Percentiles rank a stretch among this genome's conserved stretches.
Evolutionary conservation across 2,888 invertebrate genomes (phyloP).

Genomic region (Chloroclystis v-ata): DNA sequence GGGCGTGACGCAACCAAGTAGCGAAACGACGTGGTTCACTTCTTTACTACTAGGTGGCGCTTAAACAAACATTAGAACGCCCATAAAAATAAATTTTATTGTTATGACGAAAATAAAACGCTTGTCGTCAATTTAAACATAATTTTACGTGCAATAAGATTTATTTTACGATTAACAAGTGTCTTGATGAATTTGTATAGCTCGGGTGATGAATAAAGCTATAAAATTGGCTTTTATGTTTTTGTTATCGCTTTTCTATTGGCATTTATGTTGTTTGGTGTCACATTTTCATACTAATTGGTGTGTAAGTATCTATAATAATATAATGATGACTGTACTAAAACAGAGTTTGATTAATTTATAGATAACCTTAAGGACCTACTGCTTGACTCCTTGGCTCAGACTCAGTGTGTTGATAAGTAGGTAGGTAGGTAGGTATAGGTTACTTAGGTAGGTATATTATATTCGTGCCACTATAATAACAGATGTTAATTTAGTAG

Average conservation of each 20-base stretch:
- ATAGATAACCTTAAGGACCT: conserved; percentile 38
- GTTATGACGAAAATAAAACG: conserved; percentile 79
- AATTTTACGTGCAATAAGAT: conserved; percentile 77
- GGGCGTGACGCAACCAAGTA: conserved; percentile 51
- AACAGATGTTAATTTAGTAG: too few species aligned
- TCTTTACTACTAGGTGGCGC: conserved; percentile 60
- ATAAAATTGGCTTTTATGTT: conserved; percentile 71
- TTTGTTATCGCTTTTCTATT: conserved; percentile 69
- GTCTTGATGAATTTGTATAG: conserved; percentile 76
- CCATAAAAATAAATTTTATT: conserved; percentile 79
- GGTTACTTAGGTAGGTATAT: too few species aligned
- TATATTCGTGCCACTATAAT: too few species aligned
- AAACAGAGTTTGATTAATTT: conserved; percentile 46
- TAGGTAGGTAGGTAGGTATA: not conserved
- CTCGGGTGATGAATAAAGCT: conserved; percentile 73
- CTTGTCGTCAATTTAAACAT: conserved; percentile 78
- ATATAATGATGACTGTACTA: conserved; percentile 51
- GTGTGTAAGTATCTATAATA: conserved; percentile 42
- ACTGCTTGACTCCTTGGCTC: not conserved
- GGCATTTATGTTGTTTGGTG: conserved; percentile 55
- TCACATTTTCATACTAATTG: conserved; percentile 45
- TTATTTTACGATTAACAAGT: conserved; percentile 78
- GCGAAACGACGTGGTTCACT: conserved; percentile 46
- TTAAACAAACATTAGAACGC: conserved; percentile 48
- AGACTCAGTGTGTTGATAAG: not conserved